Evolutionary conservation across 2,797 vertebrate species (phyloP), one percentile per base, ranked within the genome.

Genomic region (Pseudochromis fuscus): DNA sequence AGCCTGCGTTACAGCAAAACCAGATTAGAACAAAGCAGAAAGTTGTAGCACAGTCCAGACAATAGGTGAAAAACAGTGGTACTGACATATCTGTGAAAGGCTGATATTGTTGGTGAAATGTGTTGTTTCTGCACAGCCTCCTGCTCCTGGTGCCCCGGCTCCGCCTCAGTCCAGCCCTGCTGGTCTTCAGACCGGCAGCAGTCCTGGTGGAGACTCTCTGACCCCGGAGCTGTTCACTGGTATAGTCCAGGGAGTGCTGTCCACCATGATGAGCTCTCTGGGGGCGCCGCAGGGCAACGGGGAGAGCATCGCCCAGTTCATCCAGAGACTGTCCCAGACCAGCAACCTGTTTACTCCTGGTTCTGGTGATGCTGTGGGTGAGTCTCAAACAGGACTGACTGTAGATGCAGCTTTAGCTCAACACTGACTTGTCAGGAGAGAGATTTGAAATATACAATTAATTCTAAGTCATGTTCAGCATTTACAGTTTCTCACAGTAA

Each of bases 221-320:
- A 94, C 93, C 3, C 94, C 95, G 0, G 95, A 96, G 82, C 92
- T 96, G 61, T 96, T 96, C 75, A 95, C 95, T 0, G 95, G 94
- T 2, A 95, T 96, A 27, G 95, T 96, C 23, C 95, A 96, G 78
- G 96, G 95, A 1, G 95, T 96, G 38, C 88, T 96, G 53, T 95
- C 94, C 53, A 95, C 95, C 77, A 94, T 96, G 89, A 92, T 96
- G 90, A 95, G 95, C 25, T 95, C 95, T 2, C 81, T 96, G 40
- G 94, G 94, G 7, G 79, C 92, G 1, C 92, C 94, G 33, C 95
- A 95, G 53, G 94, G 94, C 58, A 94, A 82, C 27, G 94, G 93
- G 0, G 95, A 96, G 71, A 96, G 95, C 75, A 96, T 96, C 0
- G 95, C 95, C 2, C 94, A 95, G 60, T 96, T 96, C 79, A 95